Evolutionary conservation across 2,797 vertebrate species (phyloP), one percentile per base, ranked within the genome.

Genomic region (Sebastes kiyomatsui): DNA sequence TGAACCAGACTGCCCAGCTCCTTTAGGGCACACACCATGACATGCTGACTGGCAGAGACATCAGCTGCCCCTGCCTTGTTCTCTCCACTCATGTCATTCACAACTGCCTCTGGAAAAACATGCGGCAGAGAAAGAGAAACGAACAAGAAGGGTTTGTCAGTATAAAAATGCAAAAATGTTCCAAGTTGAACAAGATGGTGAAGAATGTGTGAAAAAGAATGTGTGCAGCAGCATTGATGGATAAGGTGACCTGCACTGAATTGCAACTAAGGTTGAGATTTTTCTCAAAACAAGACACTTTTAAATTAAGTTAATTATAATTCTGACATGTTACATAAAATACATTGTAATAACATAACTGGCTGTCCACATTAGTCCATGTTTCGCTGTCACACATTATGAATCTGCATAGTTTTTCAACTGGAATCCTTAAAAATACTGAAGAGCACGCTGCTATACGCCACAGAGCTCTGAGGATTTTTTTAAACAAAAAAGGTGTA

Each of bases 1-100:
- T 99, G 98, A 64, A 99, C 97, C 80, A 99, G 95, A 88, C 99
- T 99, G 59, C 99, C 98, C 22, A 99, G 96, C 72, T 99, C 98
- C 83, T 99, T 97, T 1, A 99, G 96, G 4, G 98, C 99, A 56
- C 99, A 99, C 82, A 99, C 99, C 98, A 99, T 99, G 27, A 99
- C 97, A 0, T 99, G 99, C 91, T 99, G 99, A 92, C 97, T 99
- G 76, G 99, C 97, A 22, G 98, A 98, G 7, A 99, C 97, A 64
- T 99, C 99, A 0, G 97, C 96, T 13, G 97, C 95, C 18, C 97
- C 98, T 0, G 96, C 95, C 84, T 98, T 99, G 90, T 97, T 99
- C 91, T 99, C 99, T 23, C 96, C 96, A 58, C 96, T 98, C 42
- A 97, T 94, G 83, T 99, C 98, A 71, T 98, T 99, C 92, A 99